phyloP scores from a whole-genome alignment of 1,140 invertebrate genomes.

The Bombus huntii region DNA sequence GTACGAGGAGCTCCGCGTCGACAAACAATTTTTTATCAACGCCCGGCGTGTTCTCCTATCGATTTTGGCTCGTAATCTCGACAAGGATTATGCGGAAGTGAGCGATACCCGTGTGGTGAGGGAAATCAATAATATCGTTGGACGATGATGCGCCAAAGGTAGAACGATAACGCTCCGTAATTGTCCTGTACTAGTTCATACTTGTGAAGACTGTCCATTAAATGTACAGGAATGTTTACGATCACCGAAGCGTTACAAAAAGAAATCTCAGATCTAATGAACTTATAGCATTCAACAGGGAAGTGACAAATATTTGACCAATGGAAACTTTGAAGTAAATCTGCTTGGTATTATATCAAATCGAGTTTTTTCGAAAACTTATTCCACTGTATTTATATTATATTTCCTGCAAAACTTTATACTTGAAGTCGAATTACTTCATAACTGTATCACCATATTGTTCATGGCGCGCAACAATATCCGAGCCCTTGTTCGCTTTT shows the following conservation, averaged over 20 bases:
- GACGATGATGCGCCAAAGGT: conserved; percentile 15
- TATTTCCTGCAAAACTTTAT: not conserved
- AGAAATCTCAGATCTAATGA: too few relatives aligned
- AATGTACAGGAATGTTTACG: too few relatives aligned
- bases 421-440: not conserved
- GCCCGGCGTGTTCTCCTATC: conserved; percentile 9
- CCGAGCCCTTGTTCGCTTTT: not conserved
- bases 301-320: too few relatives aligned
- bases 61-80: conserved; percentile 52
- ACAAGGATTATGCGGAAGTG: conserved; percentile 47
- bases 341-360: too few relatives aligned
- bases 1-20: not conserved
- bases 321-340: too few relatives aligned
- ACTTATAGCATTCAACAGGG: too few relatives aligned
- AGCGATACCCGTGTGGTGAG: conserved; percentile 30
- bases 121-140: conserved; percentile 45
- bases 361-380: too few relatives aligned
- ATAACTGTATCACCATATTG: too few relatives aligned
- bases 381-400: not conserved
- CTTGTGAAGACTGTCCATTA: not conserved
- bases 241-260: too few relatives aligned
- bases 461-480: not conserved
- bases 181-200: not conserved
- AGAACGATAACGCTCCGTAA: conserved; percentile 17
- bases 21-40: conserved; percentile 35